These are phyloP conservation scores for Corythoichthys haematopterus DNA, from an alignment of 2,113 vertebrate genomes.

Conservation along the genomic window DNA sequence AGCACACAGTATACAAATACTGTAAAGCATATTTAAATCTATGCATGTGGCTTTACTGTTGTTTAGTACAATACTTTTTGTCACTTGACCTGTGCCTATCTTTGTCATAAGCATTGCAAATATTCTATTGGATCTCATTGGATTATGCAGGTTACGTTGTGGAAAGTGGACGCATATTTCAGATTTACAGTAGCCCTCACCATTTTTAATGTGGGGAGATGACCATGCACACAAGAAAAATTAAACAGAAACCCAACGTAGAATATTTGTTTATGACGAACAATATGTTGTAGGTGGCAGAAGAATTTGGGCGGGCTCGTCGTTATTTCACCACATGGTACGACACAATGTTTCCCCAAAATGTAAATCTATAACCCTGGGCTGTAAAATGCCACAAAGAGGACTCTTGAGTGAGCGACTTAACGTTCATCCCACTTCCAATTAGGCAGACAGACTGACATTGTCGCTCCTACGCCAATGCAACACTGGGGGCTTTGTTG, in stretches of 20 bases:
- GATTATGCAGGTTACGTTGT: too few relatives aligned
- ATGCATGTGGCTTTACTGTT: too few relatives aligned
- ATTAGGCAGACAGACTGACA: slow-evolving; percentile 75
- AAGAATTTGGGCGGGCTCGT: slow-evolving; percentile 73
- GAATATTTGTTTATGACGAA: slow-evolving; percentile 48
- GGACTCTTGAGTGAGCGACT: slow-evolving; percentile 71
- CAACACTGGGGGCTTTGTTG: slow-evolving; percentile 77
- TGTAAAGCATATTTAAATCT: too few relatives aligned
- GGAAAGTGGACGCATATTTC: background rate
- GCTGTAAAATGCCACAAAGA: slow-evolving; percentile 73
- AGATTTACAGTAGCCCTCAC: slow-evolving; percentile 20
- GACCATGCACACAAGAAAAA: slow-evolving; percentile 20
- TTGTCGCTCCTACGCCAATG: slow-evolving; percentile 72
- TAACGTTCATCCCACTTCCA: slow-evolving; percentile 74
- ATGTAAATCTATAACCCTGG: slow-evolving; percentile 76
- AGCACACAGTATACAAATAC: too few relatives aligned
- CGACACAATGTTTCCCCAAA: slow-evolving; percentile 69
- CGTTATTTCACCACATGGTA: slow-evolving; percentile 62
- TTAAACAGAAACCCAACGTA: background rate
- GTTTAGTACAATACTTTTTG: too few relatives aligned
- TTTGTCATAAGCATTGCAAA: too few relatives aligned
- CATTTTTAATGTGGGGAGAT: slow-evolving; percentile 18
- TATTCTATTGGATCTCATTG: too few relatives aligned
- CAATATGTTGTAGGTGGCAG: slow-evolving; percentile 71
- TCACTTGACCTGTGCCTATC: too few relatives aligned